Conservation (phyloP, 2,888 invertebrate species). For the Latheticus oryzae region DNA sequence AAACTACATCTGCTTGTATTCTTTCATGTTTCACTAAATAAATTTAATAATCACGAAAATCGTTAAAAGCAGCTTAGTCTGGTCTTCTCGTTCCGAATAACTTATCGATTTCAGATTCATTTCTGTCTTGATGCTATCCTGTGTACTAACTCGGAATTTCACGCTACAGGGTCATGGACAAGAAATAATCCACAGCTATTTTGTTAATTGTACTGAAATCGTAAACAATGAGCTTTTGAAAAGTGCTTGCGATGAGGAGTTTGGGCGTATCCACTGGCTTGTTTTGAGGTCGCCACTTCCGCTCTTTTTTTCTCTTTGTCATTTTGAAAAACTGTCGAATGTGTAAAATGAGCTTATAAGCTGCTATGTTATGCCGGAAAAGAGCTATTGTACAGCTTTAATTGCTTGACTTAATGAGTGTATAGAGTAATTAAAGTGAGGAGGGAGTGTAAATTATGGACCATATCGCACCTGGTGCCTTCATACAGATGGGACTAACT, state of each 20-base stretch:
- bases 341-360: conserved; percentile 8
- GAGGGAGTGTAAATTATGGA: conserved; percentile 50
- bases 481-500: conserved; percentile 45
- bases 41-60: conserved; percentile 9
- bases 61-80: conserved; percentile 11
- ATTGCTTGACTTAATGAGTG: conserved; percentile 48
- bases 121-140: conserved; percentile 1
- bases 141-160: too few species aligned
- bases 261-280: too few species aligned
- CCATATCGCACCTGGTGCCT: conserved; percentile 49
- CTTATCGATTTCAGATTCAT: conserved; percentile 17
- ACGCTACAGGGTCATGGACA: too few species aligned
- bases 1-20: too few species aligned
- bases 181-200: neutral
- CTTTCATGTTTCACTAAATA: too few species aligned
- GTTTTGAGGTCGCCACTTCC: conserved; percentile 9
- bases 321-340: conserved; percentile 23
- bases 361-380: conserved; percentile 19
- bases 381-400: conserved; percentile 42
- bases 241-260: too few species aligned
- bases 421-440: conserved; percentile 51
- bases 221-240: too few species aligned
- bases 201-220: conserved; percentile 1
- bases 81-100: conserved; percentile 9
- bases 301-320: conserved; percentile 1